Evolutionary conservation across 30 jellyfish, hydroid and myxozoan genomes (phyloP), one percentile per base, ranked within the genome.

Genomic region (Phacellophora camtschatica): DNA sequence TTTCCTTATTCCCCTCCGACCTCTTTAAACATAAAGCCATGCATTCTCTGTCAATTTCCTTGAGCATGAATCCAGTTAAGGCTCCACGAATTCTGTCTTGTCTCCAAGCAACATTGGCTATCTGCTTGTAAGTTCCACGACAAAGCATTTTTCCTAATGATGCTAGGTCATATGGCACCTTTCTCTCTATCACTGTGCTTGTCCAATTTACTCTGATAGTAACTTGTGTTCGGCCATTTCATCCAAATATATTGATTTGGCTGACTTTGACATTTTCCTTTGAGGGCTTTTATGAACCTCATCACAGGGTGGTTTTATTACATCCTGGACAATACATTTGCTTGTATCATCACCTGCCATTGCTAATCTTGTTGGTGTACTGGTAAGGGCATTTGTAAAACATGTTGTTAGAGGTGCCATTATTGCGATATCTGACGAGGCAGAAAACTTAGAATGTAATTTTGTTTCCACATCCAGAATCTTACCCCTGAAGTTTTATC

Each of bases 91-190:
- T 10, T 19, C 25, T 29, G 23, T 61, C 54, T 9, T 61, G 48
- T 22, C 53, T 61, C 76, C 76, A 61, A 11, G 53, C 76, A 10
- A 55, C 76, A 61, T 61, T 61, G 50, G 76, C 76, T 10, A 61
- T 33, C 51, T 61, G 76, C 30, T 61, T 61, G 24, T 25, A 61
- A 13, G 76, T 61, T 16, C 76, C 76, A 25, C 76, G 48, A 61
- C 76, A 61, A 10, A 61, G 22, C 76, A 61, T 61, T 33, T 23
- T 19, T 61, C 76, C 76, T 19, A 61, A 15, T 61, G 76, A 33
- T 33, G 22, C 51, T 25, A 61, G 16, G 22, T 61, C 76, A 11
- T 22, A 16, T 11, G 48, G 53, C 76, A 61, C 15, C 23, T 25
- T 61, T 25, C 76, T 28, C 25, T 23, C 50, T 25, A 10, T 25